phyloP scores from a whole-genome alignment of 2,113 vertebrate species.

The Sapayoa aenigma region DNA sequence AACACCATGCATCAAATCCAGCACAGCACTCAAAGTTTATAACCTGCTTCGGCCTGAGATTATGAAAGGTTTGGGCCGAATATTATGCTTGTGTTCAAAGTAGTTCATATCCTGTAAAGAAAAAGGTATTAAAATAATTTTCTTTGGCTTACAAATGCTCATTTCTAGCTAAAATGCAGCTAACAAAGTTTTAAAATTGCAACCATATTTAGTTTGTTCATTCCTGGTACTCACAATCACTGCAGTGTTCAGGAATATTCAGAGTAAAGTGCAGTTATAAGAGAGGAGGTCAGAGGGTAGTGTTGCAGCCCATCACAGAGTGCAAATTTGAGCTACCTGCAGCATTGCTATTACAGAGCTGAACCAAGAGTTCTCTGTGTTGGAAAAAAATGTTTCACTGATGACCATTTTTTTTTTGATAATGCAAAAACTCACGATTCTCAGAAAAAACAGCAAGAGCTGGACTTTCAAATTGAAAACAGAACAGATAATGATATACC shows the following conservation, averaged over 20 bases:
- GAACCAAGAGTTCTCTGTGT: neutral
- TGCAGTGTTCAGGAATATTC: neutral
- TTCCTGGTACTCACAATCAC: neutral
- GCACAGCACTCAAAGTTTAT: slow-evolving; percentile 69
- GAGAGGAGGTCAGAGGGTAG: neutral
- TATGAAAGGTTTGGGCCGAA: slow-evolving; percentile 88
- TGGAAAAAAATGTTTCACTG: neutral
- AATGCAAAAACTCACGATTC: neutral
- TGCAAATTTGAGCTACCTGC: neutral
- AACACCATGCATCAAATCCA: slow-evolving; percentile 74
- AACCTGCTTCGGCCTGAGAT: slow-evolving; percentile 85
- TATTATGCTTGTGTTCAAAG: slow-evolving; percentile 91
- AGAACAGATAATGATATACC: neutral
- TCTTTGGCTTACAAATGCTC: neutral
- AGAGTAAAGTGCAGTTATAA: neutral
- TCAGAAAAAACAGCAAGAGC: slow-evolving; percentile 71
- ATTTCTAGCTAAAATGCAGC: neutral
- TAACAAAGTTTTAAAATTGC: neutral
- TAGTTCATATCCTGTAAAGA: slow-evolving; percentile 85
- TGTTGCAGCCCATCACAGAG: neutral
- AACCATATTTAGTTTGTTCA: neutral
- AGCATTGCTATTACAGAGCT: neutral
- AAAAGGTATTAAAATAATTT: slow-evolving; percentile 65
- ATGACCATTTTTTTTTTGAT: neutral
- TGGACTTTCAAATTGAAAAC: slow-evolving; percentile 66